phyloP scores from a whole-genome alignment of 2,797 vertebrate species.

The Hyperoplus immaculatus region DNA sequence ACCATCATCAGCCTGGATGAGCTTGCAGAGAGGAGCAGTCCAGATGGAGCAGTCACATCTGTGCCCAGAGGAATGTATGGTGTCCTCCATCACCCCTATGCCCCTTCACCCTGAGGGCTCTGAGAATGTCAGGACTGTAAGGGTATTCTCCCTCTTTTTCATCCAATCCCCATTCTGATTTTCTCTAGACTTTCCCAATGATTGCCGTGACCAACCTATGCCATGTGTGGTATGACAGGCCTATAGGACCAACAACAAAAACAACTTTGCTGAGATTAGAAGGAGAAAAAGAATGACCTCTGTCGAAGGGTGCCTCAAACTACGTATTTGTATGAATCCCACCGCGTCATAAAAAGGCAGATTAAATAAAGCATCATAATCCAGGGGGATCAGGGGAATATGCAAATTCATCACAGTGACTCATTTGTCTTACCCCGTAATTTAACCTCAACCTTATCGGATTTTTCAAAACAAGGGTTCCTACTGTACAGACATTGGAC shows the following conservation, averaged over 20 bases:
- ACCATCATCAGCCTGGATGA: conserved; percentile 29
- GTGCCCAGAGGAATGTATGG: conserved; percentile 52
- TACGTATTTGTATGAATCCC: conserved; percentile 43
- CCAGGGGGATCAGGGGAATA: conserved; percentile 49
- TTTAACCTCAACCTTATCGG: neutral
- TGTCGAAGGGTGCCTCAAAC: conserved; percentile 9
- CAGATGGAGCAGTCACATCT: conserved; percentile 70
- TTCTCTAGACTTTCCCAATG: conserved; percentile 27
- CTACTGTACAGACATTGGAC: neutral
- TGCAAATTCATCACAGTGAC: conserved; percentile 47
- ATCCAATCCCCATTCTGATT: conserved; percentile 12
- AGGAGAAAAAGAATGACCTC: neutral
- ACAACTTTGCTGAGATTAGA: conserved; percentile 22
- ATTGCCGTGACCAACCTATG: conserved; percentile 59
- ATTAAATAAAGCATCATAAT: conserved; percentile 65
- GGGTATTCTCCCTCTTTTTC: conserved; percentile 13
- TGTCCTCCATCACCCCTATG: conserved; percentile 30
- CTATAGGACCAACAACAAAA: conserved; percentile 16
- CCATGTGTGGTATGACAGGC: conserved; percentile 53
- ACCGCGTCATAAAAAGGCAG: conserved; percentile 36
- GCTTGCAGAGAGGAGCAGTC: conserved; percentile 58
- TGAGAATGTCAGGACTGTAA: conserved; percentile 47
- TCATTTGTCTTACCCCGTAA: conserved; percentile 25
- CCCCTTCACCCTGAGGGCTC: conserved; percentile 38
- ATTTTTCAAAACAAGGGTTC: conserved; percentile 4